Percentiles rank a stretch among this genome's conserved stretches.
Conservation (phyloP, 2,113 vertebrate genomes). For the Emydura subglobosa region DNA sequence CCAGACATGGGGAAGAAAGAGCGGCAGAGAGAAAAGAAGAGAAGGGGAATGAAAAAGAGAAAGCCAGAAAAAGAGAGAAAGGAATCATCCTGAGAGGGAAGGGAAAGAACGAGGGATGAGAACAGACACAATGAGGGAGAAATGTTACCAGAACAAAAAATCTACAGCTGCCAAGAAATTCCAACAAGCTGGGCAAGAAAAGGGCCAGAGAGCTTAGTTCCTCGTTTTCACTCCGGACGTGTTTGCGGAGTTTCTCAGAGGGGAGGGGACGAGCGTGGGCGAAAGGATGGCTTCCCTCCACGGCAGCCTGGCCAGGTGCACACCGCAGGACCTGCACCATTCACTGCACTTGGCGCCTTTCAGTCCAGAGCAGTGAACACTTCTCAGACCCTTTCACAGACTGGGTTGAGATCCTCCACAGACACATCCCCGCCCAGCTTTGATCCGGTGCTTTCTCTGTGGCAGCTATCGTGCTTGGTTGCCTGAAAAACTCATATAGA, state of each 20-base stretch:
- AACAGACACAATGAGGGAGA: no score
- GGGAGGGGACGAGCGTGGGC: not conserved
- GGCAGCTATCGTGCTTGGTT: not conserved
- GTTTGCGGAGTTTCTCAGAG: not conserved
- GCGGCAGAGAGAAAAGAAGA: not conserved
- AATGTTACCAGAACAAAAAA: not conserved
- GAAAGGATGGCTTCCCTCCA: not conserved
- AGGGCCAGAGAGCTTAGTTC: not conserved
- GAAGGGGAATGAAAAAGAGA: not conserved
- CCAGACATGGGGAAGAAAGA: not conserved
- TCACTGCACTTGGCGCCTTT: not conserved
- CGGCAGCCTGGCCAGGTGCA: not conserved
- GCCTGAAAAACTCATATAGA: not conserved
- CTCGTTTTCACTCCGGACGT: not conserved
- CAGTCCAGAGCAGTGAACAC: no score
- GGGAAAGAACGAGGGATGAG: not conserved
- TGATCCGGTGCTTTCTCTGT: not conserved
- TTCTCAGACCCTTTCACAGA: not conserved
- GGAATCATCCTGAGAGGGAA: not conserved
- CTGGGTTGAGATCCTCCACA: not conserved
- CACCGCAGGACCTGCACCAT: not conserved
- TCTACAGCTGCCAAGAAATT: not conserved
- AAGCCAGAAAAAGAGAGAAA: not conserved
- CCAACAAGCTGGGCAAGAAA: not conserved
- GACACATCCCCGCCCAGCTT: not conserved